Evolutionary conservation across 2,797 vertebrate species (phyloP).

Genomic region (Epinephelus coioides): DNA sequence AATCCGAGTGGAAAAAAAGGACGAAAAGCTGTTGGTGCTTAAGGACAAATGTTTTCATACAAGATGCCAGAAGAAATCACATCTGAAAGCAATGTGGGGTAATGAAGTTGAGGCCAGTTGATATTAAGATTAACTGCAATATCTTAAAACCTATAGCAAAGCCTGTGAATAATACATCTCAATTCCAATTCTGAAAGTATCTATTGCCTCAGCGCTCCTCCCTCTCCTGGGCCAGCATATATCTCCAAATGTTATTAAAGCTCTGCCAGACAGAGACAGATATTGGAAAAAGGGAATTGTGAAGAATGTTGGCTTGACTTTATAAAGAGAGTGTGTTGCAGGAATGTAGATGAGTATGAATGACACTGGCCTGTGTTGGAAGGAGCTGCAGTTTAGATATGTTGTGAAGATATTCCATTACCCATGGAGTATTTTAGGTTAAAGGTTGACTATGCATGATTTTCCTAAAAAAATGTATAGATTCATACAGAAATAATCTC

Average conservation of each 20-base stretch:
- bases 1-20: slow-evolving; percentile 12
- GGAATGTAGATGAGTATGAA: slow-evolving; percentile 62
- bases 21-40: slow-evolving; percentile 15
- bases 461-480: no score
- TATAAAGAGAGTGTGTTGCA: slow-evolving; percentile 36
- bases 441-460: no score
- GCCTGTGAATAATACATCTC: slow-evolving; percentile 74
- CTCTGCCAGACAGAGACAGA: slow-evolving; percentile 54
- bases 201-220: slow-evolving; percentile 51
- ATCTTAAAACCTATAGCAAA: slow-evolving; percentile 70
- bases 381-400: slow-evolving; percentile 2
- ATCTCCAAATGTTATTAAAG: slow-evolving; percentile 72
- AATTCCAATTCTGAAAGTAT: slow-evolving; percentile 64
- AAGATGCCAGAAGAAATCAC: slow-evolving; percentile 60
- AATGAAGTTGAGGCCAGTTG: slow-evolving; percentile 63
- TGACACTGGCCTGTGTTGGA: slow-evolving; percentile 2
- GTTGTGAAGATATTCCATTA: slow-evolving; percentile 4
- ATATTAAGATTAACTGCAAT: slow-evolving; percentile 76
- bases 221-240: slow-evolving; percentile 58
- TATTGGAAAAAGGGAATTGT: slow-evolving; percentile 65
- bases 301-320: slow-evolving; percentile 54
- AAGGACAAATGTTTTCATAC: slow-evolving; percentile 47
- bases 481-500: no score
- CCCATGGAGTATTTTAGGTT: not conserved
- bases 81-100: slow-evolving; percentile 44